Evolutionary conservation across 2,113 vertebrate genomes (phyloP).

Genomic region (Mobula hypostoma): DNA sequence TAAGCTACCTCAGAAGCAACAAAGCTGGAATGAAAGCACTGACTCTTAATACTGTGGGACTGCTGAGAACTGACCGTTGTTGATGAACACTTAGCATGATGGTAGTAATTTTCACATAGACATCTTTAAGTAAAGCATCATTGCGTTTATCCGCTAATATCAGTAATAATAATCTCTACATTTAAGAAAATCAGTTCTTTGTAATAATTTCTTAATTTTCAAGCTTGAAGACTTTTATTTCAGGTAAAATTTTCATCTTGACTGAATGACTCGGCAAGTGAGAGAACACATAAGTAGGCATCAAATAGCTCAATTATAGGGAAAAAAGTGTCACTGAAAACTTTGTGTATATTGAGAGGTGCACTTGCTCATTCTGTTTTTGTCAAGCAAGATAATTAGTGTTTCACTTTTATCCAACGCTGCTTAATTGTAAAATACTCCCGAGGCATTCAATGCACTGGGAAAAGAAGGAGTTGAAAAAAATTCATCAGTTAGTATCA

Average conservation of each 20-base stretch:
- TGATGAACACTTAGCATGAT: not conserved
- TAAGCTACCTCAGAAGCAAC: too few species aligned
- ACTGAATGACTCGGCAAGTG: not conserved
- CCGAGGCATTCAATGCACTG: not conserved
- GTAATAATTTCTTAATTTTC: not conserved
- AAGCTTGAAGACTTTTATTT: not conserved
- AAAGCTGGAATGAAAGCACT: too few species aligned
- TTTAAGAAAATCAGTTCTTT: not conserved
- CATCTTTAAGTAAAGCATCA: not conserved
- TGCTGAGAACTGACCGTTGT: not conserved
- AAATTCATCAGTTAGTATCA: not conserved
- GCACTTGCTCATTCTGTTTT: not conserved
- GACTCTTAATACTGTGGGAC: too few species aligned
- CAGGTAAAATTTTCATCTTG: not conserved
- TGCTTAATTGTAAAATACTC: not conserved
- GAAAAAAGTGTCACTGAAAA: not conserved
- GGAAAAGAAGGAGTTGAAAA: not conserved
- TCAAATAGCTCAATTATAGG: not conserved
- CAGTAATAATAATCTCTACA: not conserved
- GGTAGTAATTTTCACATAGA: not conserved
- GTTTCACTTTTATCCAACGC: not conserved
- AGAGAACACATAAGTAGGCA: not conserved
- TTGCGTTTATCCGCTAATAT: not conserved
- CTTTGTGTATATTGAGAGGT: not conserved
- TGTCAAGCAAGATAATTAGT: not conserved